phyloP scores from a whole-genome alignment of 2,888 invertebrate species.

The Aphidius colemani region DNA sequence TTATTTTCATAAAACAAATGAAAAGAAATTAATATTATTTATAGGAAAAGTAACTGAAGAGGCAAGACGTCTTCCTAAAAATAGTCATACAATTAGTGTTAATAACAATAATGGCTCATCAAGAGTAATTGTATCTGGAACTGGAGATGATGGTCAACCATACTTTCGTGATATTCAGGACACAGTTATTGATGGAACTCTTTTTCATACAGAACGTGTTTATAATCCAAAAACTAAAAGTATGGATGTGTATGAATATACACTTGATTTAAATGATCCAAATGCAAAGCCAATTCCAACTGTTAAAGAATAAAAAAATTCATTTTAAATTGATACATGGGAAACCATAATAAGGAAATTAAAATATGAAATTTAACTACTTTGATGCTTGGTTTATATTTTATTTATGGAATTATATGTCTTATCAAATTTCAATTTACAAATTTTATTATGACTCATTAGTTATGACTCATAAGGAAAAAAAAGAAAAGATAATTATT shows the following conservation, averaged over 20 bases:
- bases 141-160: conserved; percentile 36
- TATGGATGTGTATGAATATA: conserved; percentile 34
- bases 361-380: background rate
- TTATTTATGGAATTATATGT: background rate
- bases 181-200: conserved; percentile 28
- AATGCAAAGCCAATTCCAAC: conserved; percentile 37
- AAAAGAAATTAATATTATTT: background rate
- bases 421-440: background rate
- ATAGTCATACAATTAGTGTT: conserved; percentile 25
- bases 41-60: conserved; percentile 15
- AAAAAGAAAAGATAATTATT: too few relatives aligned
- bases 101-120: conserved; percentile 25
- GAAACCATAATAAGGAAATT: background rate
- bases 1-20: too few relatives aligned
- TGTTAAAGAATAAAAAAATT: conserved; percentile 10
- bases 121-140: conserved; percentile 36
- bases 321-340: background rate
- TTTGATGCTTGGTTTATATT: background rate
- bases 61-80: conserved; percentile 4
- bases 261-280: conserved; percentile 39
- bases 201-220: conserved; percentile 39
- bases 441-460: background rate
- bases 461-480: too few relatives aligned
- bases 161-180: conserved; percentile 39
- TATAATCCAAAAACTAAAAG: conserved; percentile 32